Base-by-base conservation (phyloP, 2,113 vertebrate species). In the Bambusicola thoracicus region DNA sequence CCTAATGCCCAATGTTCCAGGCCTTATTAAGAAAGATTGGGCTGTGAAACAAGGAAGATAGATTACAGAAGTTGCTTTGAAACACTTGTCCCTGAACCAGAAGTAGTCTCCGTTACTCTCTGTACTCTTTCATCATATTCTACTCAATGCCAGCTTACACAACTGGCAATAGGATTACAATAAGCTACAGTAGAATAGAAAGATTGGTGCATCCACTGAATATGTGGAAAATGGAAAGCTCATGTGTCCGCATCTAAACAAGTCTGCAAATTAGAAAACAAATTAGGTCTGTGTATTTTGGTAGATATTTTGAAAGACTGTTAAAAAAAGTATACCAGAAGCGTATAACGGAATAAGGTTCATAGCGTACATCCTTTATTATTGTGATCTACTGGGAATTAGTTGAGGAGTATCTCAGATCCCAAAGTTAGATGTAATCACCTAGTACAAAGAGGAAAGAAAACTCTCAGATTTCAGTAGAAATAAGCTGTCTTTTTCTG, bases 361-460 rank as follows among this genome's bases (percentile, higher is more conserved):
- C 29, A 41, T 25, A 78, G 25, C 8, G 8, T 58, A 40, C 21
- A 49, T 63, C 22, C 36, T 63, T 89, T 63, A 51, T 56, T 36
- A 25, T 2, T 68, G 19, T 0, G 1, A 43, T 49, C 40, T 53
- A 5, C 10, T 68, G 36, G 32, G 78, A 83, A 61, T 0, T 0
- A 73, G 27, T 43, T 55, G 8, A 46, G 21, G 32, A 74, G 13
- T 30, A 62, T 58, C 68, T 48, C 21, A 56, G 34, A 3, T 65
- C 22, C 41, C 4, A 32, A 10, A 38, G 44, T 55, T 41, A 73
- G 14, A 27, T 48, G 25, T n/a, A 83, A 48, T 22, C 21, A 48
- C 78, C 20, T 59, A 61, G 30, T 36, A 73, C 14, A 55, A 61
- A 74, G n/a, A 44, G n/a, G 49, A 68, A 49, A 49, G 17, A 81